Percentiles rank a stretch among this genome's conserved stretches.
phyloP scores from a whole-genome alignment of 2,888 invertebrate genomes.

The Melanostoma scalare region DNA sequence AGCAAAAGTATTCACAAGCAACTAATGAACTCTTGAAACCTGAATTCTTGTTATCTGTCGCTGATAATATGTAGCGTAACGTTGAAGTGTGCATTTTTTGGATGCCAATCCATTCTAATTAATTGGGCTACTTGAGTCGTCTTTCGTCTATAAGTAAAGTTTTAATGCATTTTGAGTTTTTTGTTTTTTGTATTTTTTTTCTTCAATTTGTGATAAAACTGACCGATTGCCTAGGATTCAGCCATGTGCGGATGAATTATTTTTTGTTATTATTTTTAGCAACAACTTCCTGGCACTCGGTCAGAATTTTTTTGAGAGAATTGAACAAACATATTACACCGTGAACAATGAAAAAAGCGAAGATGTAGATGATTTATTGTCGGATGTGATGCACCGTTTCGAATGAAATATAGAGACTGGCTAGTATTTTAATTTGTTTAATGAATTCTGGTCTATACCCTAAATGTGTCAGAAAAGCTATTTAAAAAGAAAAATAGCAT shows the following conservation, averaged over 20 bases:
- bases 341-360: slow-evolving; percentile 31
- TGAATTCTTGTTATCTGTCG: slow-evolving; percentile 58
- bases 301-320: not conserved
- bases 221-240: slow-evolving; percentile 20
- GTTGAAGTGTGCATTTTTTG: slow-evolving; percentile 35
- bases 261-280: slow-evolving; percentile 9
- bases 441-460: not conserved
- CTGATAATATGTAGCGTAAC: slow-evolving; percentile 21
- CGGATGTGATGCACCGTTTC: slow-evolving; percentile 42
- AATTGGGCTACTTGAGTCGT: slow-evolving; percentile 23
- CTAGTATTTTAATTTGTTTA: slow-evolving; percentile 17
- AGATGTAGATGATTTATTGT: slow-evolving; percentile 41
- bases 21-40: slow-evolving; percentile 55
- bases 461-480: slow-evolving; percentile 2
- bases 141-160: slow-evolving; percentile 5
- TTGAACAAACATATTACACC: not conserved
- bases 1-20: slow-evolving; percentile 15
- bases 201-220: not conserved
- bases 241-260: slow-evolving; percentile 31
- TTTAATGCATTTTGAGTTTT: slow-evolving; percentile 19
- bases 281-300: slow-evolving; percentile 17
- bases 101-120: slow-evolving; percentile 44
- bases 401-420: slow-evolving; percentile 43
- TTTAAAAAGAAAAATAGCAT: slow-evolving; percentile 9
- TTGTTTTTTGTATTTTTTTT: not conserved